Conservation (phyloP, 2,113 vertebrate species). For the Synodontis membranacea region DNA sequence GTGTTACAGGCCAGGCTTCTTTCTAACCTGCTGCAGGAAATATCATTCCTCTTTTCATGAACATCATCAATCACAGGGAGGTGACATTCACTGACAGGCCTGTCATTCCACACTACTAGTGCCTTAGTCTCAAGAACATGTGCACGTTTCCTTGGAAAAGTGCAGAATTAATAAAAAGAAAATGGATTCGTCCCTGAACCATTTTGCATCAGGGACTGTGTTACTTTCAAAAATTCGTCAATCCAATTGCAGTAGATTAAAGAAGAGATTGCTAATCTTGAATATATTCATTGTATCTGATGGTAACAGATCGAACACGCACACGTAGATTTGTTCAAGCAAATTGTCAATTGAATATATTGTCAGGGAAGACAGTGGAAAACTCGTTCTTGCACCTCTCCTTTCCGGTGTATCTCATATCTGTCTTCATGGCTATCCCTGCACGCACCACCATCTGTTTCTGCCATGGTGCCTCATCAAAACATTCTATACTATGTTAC, state of each 20-base stretch:
- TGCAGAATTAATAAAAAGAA: neutral
- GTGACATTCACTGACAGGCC: conserved; percentile 31
- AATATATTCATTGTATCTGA: conserved; percentile 11
- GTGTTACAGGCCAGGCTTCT: conserved; percentile 7
- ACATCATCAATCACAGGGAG: neutral
- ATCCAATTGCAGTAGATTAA: conserved; percentile 40
- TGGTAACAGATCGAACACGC: neutral
- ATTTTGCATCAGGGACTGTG: neutral
- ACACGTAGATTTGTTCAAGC: neutral
- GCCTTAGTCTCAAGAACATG: neutral
- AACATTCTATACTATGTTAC: neutral
- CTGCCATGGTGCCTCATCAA: neutral
- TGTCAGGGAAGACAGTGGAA: neutral
- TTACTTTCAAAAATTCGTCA: no score
- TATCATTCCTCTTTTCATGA: neutral
- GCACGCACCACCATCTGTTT: neutral
- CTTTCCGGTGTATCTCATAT: neutral
- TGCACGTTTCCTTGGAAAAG: neutral
- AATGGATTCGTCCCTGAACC: neutral
- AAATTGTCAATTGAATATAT: neutral
- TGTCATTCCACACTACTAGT: conserved; percentile 36
- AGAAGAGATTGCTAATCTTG: conserved; percentile 19
- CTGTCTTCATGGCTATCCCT: neutral
- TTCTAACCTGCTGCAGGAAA: neutral
- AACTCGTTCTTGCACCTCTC: neutral